These are phyloP conservation scores for Platichthys flesus DNA, from an alignment of 2,113 vertebrate genomes.

Conservation along the genomic window DNA sequence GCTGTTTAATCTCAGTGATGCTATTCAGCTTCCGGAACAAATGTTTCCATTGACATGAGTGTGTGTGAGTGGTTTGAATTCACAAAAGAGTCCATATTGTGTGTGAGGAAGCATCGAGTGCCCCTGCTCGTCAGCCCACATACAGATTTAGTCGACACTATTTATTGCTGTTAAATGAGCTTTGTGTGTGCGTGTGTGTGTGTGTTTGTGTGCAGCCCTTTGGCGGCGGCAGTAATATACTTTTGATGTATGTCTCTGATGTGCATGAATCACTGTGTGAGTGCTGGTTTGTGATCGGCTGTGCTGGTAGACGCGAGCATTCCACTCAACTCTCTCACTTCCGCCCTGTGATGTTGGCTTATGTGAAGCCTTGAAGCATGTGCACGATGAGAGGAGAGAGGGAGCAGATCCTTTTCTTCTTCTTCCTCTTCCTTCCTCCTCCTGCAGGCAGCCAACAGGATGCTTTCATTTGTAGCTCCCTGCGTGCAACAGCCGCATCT, in stretches of 20 bases:
- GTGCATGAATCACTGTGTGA: slow-evolving; percentile 39
- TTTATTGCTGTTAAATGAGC: slow-evolving; percentile 32
- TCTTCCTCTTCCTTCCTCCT: background rate
- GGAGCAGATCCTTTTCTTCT: background rate
- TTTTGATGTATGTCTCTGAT: slow-evolving; percentile 40
- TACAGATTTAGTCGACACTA: slow-evolving; percentile 5
- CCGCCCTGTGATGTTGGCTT: slow-evolving; percentile 45
- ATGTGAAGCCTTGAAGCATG: slow-evolving; percentile 39
- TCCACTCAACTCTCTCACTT: slow-evolving; percentile 66
- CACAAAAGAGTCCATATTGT: too few species aligned
- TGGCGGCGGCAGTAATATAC: slow-evolving; percentile 11
- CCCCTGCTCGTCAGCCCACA: background rate
- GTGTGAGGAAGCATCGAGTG: too few species aligned
- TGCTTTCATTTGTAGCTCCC: slow-evolving; percentile 34
- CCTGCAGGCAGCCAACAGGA: slow-evolving; percentile 27
- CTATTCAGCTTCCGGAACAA: too few species aligned
- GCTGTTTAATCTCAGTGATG: too few species aligned
- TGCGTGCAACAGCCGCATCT: slow-evolving; percentile 19
- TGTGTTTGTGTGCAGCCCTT: slow-evolving; percentile 31
- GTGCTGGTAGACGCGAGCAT: slow-evolving; percentile 42
- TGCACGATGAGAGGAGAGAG: slow-evolving; percentile 34
- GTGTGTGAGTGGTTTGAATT: too few species aligned
- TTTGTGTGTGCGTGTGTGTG: background rate
- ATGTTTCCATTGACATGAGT: too few species aligned
- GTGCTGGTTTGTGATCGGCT: slow-evolving; percentile 44